A percentile compares a stretch with the other conserved stretches of the same genome.
phyloP scores from a whole-genome alignment of 2,113 vertebrate genomes.

The Prionailurus viverrinus region DNA sequence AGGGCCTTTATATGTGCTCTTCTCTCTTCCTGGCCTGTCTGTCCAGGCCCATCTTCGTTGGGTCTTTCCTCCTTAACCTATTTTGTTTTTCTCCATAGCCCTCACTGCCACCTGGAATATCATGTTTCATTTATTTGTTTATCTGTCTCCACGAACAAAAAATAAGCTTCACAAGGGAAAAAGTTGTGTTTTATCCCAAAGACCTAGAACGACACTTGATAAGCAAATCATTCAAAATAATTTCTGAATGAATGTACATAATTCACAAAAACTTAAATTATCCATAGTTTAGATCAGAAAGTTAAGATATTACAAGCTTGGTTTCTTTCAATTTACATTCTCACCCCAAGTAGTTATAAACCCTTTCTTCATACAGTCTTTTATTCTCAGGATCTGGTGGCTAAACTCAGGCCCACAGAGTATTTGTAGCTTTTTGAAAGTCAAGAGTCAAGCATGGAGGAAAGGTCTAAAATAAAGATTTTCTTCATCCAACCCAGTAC shows the following conservation, averaged over 20 bases:
- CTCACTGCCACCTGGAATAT: neutral
- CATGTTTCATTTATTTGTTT: neutral
- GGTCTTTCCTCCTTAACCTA: neutral
- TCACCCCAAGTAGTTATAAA: neutral
- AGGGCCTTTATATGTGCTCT: neutral
- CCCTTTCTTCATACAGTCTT: neutral
- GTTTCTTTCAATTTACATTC: neutral
- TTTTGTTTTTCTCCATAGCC: neutral
- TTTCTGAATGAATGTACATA: constrained; percentile 1
- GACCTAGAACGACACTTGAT: neutral
- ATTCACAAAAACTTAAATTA: constrained; percentile 12
- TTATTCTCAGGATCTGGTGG: neutral
- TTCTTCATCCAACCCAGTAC: constrained; percentile 11
- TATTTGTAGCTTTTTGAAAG: constrained; percentile 36
- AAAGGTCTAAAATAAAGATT: neutral
- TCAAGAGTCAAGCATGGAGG: neutral
- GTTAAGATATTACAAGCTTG: neutral
- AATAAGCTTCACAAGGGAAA: neutral
- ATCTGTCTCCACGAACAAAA: neutral
- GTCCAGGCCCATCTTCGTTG: fast-evolving
- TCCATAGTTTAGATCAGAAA: neutral
- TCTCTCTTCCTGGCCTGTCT: neutral
- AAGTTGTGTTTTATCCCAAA: constrained; percentile 1
- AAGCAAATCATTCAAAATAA: neutral
- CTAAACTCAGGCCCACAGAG: neutral